phyloP scores from a whole-genome alignment of 2,113 vertebrate genomes.

The Terrapene triunguis region DNA sequence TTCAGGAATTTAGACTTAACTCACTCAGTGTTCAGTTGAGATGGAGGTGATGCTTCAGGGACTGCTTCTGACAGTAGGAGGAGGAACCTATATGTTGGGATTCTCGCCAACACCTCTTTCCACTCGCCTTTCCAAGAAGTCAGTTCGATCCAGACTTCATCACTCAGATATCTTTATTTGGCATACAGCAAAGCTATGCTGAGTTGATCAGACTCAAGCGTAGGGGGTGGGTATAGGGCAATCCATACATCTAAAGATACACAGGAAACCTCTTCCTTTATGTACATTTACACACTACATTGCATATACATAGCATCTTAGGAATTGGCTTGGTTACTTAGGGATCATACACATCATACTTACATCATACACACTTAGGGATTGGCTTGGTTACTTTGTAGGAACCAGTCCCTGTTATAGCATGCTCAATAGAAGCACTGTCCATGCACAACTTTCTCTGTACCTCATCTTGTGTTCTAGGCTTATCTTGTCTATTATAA shows the following conservation, averaged over 20 bases:
- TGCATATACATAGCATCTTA: not conserved
- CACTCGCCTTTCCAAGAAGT: not conserved
- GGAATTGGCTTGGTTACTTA: not conserved
- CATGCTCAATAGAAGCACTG: not conserved
- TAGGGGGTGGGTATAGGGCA: too few species aligned
- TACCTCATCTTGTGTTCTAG: not conserved
- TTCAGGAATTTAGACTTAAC: too few species aligned
- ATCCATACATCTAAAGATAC: too few species aligned
- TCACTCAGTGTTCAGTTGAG: too few species aligned
- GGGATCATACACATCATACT: too few species aligned
- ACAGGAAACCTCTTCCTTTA: too few species aligned
- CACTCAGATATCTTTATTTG: too few species aligned
- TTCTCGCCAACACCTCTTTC: too few species aligned
- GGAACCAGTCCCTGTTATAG: not conserved
- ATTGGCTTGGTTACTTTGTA: not conserved
- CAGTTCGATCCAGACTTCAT: too few species aligned
- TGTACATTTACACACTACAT: too few species aligned
- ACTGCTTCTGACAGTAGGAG: not conserved
- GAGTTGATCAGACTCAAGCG: too few species aligned
- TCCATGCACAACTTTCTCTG: not conserved
- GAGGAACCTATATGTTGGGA: not conserved
- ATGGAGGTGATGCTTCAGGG: not conserved
- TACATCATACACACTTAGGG: not conserved
- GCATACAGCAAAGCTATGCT: too few species aligned
- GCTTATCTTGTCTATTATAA: not conserved